Percentiles rank a stretch among this genome's conserved stretches.
These are phyloP conservation scores for Pseudomyrmex sp. DNA, from an alignment of 1,140 invertebrate genomes.

Conservation along the genomic window DNA sequence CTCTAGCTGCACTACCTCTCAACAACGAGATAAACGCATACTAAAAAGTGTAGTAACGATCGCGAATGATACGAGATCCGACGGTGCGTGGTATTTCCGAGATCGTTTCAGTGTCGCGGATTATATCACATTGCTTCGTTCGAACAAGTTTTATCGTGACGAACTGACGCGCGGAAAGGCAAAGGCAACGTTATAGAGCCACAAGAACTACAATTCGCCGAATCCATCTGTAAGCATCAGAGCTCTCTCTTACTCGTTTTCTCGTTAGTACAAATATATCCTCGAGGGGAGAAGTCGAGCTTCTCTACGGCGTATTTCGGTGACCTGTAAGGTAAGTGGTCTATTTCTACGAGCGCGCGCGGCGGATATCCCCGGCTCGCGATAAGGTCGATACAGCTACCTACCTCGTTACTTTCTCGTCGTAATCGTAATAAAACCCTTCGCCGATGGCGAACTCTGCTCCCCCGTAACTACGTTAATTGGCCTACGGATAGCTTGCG, in stretches of 20 bases:
- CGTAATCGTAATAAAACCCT: conserved; percentile 74
- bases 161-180: not conserved
- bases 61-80: no score
- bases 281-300: not conserved
- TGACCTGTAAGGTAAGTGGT: conserved; percentile 43
- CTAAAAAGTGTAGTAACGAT: no score
- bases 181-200: not conserved
- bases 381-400: conserved; percentile 72
- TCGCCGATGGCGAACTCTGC: conserved; percentile 66
- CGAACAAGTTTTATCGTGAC: no score
- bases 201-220: conserved; percentile 14
- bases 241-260: not conserved
- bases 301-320: conserved; percentile 15
- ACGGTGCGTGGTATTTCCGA: no score
- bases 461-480: conserved; percentile 73
- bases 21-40: not conserved
- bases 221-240: not conserved
- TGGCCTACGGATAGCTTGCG: conserved; percentile 66
- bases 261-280: conserved; percentile 10
- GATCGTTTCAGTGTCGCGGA: no score
- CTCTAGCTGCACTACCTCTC: not conserved
- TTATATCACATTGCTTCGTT: no score
- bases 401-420: conserved; percentile 72
- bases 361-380: conserved; percentile 36
- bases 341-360: conserved; percentile 49